phyloP scores from a whole-genome alignment of 2,888 invertebrate species.

The Leptinotarsa rubiginosa region DNA sequence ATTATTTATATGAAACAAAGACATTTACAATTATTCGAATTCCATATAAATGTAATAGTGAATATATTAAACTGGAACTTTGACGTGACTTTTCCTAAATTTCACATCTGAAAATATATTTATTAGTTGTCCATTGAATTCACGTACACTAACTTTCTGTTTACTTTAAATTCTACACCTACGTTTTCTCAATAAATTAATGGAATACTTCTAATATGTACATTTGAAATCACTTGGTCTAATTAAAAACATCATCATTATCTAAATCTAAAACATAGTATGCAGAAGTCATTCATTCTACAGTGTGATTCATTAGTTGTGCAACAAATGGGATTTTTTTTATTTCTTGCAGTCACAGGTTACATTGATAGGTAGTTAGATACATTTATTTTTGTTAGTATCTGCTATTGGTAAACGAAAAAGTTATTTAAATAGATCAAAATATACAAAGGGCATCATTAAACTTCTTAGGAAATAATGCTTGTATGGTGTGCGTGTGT shows the following conservation, averaged over 20 bases:
- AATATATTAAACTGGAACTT: slow-evolving; percentile 17
- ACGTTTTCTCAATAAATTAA: slow-evolving; percentile 18
- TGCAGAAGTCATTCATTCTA: no score
- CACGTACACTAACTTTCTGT: slow-evolving; percentile 14
- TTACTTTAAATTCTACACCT: slow-evolving; percentile 10
- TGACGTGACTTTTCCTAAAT: slow-evolving; percentile 12
- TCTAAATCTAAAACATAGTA: no score
- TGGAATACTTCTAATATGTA: slow-evolving; percentile 7
- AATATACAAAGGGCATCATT: no score
- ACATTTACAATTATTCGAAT: slow-evolving; percentile 19
- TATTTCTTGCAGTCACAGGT: no score
- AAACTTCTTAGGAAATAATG: no score
- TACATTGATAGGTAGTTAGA: no score
- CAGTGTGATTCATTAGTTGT: no score
- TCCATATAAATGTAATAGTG: slow-evolving; percentile 15
- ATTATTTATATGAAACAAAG: slow-evolving; percentile 11
- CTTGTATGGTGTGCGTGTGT: no score
- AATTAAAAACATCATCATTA: background rate
- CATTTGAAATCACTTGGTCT: slow-evolving; percentile 3
- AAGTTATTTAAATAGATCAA: no score
- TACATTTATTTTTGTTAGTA: no score
- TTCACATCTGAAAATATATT: slow-evolving; percentile 11
- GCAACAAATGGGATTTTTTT: no score
- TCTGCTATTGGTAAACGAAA: no score
- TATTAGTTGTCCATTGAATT: slow-evolving; percentile 2